Percentiles rank a stretch among this genome's conserved stretches.
These are phyloP conservation scores for Syngnathus typhle DNA, from an alignment of 2,113 vertebrate genomes.

Conservation along the genomic window DNA sequence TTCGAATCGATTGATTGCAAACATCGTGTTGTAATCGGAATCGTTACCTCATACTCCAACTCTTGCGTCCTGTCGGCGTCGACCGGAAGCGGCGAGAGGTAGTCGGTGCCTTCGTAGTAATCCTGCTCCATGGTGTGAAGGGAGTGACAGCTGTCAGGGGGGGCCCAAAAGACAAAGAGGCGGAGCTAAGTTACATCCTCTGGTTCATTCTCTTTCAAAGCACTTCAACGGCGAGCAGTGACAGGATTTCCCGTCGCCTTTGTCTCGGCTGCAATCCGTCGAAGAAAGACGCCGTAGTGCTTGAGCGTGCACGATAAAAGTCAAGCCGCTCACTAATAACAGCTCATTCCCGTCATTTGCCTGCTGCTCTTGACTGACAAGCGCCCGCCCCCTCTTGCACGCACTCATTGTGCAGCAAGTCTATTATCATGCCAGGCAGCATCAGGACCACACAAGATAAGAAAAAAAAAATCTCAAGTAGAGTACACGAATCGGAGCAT, in stretches of 20 bases:
- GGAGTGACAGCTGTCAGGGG: constrained; percentile 84
- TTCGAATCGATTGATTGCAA: neutral
- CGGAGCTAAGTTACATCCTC: constrained; percentile 23
- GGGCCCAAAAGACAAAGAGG: constrained; percentile 21
- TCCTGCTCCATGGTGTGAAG: constrained; percentile 88
- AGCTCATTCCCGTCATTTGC: constrained; percentile 48
- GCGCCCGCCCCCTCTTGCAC: constrained; percentile 16
- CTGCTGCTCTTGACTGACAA: constrained; percentile 50
- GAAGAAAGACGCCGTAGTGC: constrained; percentile 59
- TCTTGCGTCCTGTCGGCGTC: constrained; percentile 87
- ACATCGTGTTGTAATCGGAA: neutral
- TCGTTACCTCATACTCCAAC: constrained; percentile 92
- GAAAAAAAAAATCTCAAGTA: constrained; percentile 21
- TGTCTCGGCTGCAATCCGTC: constrained; percentile 40
- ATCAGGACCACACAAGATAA: constrained; percentile 47
- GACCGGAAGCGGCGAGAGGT: constrained; percentile 81
- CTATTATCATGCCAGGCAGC: constrained; percentile 49
- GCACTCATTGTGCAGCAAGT: constrained; percentile 41
- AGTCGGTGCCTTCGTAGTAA: constrained; percentile 87
- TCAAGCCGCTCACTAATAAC: constrained; percentile 58
- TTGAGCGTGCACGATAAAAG: constrained; percentile 49
- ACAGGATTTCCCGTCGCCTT: constrained; percentile 41
- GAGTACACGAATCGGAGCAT: neutral
- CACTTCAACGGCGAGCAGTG: constrained; percentile 32
- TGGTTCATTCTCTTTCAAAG: constrained; percentile 16